Evolutionary conservation across 2,113 vertebrate genomes (phyloP), one percentile per base, ranked within the genome.

Genomic region (Regulus satrapa): DNA sequence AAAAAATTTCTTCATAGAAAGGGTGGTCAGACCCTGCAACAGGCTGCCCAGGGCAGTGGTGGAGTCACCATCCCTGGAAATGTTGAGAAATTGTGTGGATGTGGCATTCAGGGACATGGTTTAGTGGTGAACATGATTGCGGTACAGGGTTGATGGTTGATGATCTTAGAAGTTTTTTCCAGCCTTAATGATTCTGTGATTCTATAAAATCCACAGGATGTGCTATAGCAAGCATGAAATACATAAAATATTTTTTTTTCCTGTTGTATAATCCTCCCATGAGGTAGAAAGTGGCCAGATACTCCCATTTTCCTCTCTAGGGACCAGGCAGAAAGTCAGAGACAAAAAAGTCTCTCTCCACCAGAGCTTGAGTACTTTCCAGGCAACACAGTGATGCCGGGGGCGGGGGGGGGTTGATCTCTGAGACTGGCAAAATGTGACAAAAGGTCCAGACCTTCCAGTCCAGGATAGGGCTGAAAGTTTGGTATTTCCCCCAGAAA

Each of bases 401-500:
- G 34, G 71, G 10, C 14, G 2, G 0, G 0, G 36, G 34, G 71
- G 10, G 10, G 2, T 61, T 19, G 10, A 36, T 36, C 28, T 66
- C 54, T 48, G 12, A 12, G 45, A 72, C 15, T 28, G 58, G 36
- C 13, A 68, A 59, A 93, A 59, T 8, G 13, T 26, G 43, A 63
- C 49, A 0, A 0, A 46, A 79, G 21, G 16, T 28, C 36, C 3
- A 3, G 62, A 63, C 14, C 19, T 92, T 55, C 58, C 61, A 59
- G 12, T 43, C 41, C 54, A 13, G 24, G 15, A 56, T 9, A 46
- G 25, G 8, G 31, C 13, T 31, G 36, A 73, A 77, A 14, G 26
- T 81, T 71, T 92, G 55, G 34, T 51, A 54, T 41, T 15, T 71
- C 15, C 40, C 34, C 14, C 3, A 2, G 29, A 59, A 51, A 73